These are phyloP conservation scores for Parambassis ranga DNA, from an alignment of 2,797 vertebrate species.

Conservation along the genomic window DNA sequence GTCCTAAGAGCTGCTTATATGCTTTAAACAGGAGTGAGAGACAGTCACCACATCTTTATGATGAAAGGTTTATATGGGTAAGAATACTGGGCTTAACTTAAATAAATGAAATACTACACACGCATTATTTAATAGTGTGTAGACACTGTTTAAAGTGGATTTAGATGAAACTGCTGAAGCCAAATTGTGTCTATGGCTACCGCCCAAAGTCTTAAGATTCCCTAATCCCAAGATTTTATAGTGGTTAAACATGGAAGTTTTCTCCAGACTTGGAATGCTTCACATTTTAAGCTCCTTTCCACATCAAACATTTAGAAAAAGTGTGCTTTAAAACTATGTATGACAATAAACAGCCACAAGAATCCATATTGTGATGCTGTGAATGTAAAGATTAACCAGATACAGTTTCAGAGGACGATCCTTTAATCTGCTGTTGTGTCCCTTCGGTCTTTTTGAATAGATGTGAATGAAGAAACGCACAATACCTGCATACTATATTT, in stretches of 20 bases:
- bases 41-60: not conserved
- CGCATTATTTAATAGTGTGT: not conserved
- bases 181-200: conserved; percentile 25
- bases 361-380: not conserved
- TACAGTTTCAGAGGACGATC: not conserved
- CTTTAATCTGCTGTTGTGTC: not conserved
- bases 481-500: not conserved
- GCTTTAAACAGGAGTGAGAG: conserved; percentile 30
- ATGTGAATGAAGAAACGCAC: conserved; percentile 17
- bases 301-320: not conserved
- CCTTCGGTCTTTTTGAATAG: not conserved
- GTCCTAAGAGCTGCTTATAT: conserved; percentile 29
- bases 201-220: conserved; percentile 10
- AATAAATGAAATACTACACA: too few relatives aligned
- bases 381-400: not conserved
- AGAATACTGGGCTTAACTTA: not conserved
- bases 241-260: conserved; percentile 1
- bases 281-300: conserved; percentile 9
- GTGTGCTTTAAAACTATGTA: not conserved
- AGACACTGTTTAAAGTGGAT: not conserved
- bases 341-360: not conserved
- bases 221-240: conserved; percentile 30
- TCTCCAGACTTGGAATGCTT: conserved; percentile 1
- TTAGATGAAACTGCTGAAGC: not conserved
- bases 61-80: conserved; percentile 8